Base-by-base conservation (phyloP, 2,113 vertebrate genomes). In the Menura novaehollandiae region DNA sequence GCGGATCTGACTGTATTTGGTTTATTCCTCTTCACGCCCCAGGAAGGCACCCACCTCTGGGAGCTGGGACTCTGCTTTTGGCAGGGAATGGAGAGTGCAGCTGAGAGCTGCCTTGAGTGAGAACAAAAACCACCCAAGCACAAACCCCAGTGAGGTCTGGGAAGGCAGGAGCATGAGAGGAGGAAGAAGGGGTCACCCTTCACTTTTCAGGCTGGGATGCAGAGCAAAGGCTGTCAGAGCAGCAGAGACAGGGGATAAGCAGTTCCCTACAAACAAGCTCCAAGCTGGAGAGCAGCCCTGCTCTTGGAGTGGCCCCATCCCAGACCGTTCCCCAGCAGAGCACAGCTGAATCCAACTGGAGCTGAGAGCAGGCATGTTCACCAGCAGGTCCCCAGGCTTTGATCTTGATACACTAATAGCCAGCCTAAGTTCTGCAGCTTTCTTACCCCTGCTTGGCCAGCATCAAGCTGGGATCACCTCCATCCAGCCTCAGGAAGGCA, bases 1-100 rank as follows among this genome's bases (percentile, higher is more conserved):
- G 85, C 77, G 39, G 93, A 96, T 89, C 91, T 91, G 94, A 95
- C 91, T 33, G 3, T 68, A 39, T 90, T 93, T 95, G 88, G 85
- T 96, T 94, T 95, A 83, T 85, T 78, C 74, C 81, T 88, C 81
- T 69, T 64, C 62, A 79, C 3, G 72, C 46, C 85, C 85, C 82
- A 88, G 88, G 82, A 96, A 93, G 74, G 85, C 44, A 73, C 32
- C 74, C 88, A 88, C 81, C 78, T 83, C 91, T 55, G 79, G 67
- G 85, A 92, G 67, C 69, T n/a, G 78, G 66, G 37, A 55, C 66
- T 33, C 7, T 18, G 84, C 73, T 81, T 59, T 22, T 68, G 84
- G 86, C 91, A 93, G 83, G 91, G 72, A 92, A 41, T 1, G 9
- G 75, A 58, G 72, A 88, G 33, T 77, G 91, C 5, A 1, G 75